Evolutionary conservation across 1,140 invertebrate genomes (phyloP).

Genomic region (Physella acuta): DNA sequence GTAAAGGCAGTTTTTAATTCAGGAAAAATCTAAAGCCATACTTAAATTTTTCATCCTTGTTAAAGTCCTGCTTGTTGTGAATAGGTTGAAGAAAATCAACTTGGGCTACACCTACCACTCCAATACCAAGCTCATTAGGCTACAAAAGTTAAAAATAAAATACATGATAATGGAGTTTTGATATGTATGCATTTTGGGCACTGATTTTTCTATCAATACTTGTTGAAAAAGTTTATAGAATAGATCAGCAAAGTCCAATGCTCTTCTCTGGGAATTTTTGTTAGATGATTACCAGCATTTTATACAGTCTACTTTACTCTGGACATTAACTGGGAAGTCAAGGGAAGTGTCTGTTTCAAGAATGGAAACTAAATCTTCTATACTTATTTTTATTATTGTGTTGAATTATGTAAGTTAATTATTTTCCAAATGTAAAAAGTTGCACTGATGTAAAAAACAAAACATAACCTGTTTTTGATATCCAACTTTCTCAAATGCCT

Average conservation of each 20-base stretch:
- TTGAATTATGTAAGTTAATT: too few species aligned
- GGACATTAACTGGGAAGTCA: too few species aligned
- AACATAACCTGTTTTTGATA: conserved; percentile 53
- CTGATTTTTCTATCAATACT: conserved; percentile 53
- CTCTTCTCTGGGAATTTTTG: too few species aligned
- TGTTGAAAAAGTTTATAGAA: conserved; percentile 52
- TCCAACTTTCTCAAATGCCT: conserved; percentile 54
- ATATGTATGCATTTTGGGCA: conserved; percentile 50
- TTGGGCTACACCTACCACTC: conserved; percentile 55
- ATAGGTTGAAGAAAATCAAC: conserved; percentile 55
- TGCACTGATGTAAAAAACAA: too few species aligned
- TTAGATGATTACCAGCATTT: too few species aligned
- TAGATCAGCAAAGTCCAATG: conserved; percentile 53
- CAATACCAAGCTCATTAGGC: conserved; percentile 51
- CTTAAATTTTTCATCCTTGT: conserved; percentile 54
- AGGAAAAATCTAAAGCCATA: too few species aligned
- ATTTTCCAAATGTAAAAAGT: too few species aligned
- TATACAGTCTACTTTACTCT: too few species aligned
- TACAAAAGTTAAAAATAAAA: conserved; percentile 31
- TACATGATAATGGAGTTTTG: conserved; percentile 45
- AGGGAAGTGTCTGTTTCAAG: too few species aligned
- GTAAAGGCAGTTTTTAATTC: too few species aligned
- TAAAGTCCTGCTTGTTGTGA: conserved; percentile 59
- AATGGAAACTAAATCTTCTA: too few species aligned
- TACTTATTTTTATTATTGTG: too few species aligned